phyloP scores from a whole-genome alignment of 2,113 vertebrate species.

The Romanogobio albipinnatus region DNA sequence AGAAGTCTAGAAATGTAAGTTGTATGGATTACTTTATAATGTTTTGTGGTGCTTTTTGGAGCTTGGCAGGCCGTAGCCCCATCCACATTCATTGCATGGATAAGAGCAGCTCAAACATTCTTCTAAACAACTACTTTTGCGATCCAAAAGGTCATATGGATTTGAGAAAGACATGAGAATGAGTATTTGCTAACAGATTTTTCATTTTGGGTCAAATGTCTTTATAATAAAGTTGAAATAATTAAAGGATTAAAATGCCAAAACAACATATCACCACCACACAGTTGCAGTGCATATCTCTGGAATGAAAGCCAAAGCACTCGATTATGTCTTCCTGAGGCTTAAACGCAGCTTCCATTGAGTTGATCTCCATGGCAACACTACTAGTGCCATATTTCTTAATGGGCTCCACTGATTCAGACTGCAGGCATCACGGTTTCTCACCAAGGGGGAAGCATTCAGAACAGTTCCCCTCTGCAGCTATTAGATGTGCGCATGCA shows the following conservation, averaged over 20 bases:
- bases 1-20: background rate
- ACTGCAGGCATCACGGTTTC: constrained; percentile 74
- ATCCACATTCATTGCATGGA: background rate
- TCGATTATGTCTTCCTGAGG: constrained; percentile 61
- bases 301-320: constrained; percentile 51
- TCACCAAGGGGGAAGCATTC: constrained; percentile 66
- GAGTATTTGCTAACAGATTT: background rate
- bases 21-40: too few relatives aligned
- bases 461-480: constrained; percentile 58
- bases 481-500: constrained; percentile 45
- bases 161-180: background rate
- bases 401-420: constrained; percentile 73
- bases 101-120: background rate
- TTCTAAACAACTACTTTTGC: background rate
- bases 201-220: background rate
- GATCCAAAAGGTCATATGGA: background rate
- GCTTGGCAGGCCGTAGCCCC: background rate
- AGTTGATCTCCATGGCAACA: constrained; percentile 68
- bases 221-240: background rate
- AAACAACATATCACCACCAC: constrained; percentile 13
- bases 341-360: constrained; percentile 60
- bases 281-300: constrained; percentile 31
- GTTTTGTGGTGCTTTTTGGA: too few relatives aligned
- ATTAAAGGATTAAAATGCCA: background rate
- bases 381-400: constrained; percentile 68